Evolutionary conservation across 2,113 vertebrate species (phyloP), one percentile per base, ranked within the genome.

Genomic region (Epinephelus moara): DNA sequence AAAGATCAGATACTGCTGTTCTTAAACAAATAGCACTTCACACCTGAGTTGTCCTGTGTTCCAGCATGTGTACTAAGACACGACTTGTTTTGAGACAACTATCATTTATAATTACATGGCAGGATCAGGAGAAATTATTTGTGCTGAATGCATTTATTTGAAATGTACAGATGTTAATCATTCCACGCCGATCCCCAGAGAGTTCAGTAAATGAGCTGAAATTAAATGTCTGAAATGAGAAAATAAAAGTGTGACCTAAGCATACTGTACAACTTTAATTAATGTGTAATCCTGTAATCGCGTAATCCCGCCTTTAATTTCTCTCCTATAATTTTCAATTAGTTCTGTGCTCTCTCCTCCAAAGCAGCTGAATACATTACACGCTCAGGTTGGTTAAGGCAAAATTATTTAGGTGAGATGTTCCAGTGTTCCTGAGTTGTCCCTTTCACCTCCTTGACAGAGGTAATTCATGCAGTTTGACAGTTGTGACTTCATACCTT

Each of bases 281-380:
- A 84, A 82, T 55, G 78, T 77, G 75, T 87, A 76, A 91, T 87
- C 87, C 80, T 71, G 70, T 85, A 86, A 86, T 84, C 80, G 11
- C 17, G 49, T 88, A 84, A 91, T 84, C 85, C 71, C 56, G 72
- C 33, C 37, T 84, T 87, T 89, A 67, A 85, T 87, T 85, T 79
- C 42, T 60, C 68, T 53, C n/a, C 23, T 69, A 27, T 81, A 67
- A 84, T 81, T 81, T 85, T 88, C 80, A 90, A 84, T 90, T 81
- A 70, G 25, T 49, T 84, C 53, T 70, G 72, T 79, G 19, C 78
- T 45, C 60, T 62, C 50, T 71, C 47, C 21, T 70, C 19, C 25
- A 27, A 63, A 21, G 73, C 47, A 69, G 37, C n/a, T 50, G 70
- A 85, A 80, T 62, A 50, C 27, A 81, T 78, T 75, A 68, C 50